A percentile compares a stretch with the other conserved stretches of the same genome.
Evolutionary conservation across 64 coral and sea anemone species (phyloP).

Genomic region (Anthopleura sola): DNA sequence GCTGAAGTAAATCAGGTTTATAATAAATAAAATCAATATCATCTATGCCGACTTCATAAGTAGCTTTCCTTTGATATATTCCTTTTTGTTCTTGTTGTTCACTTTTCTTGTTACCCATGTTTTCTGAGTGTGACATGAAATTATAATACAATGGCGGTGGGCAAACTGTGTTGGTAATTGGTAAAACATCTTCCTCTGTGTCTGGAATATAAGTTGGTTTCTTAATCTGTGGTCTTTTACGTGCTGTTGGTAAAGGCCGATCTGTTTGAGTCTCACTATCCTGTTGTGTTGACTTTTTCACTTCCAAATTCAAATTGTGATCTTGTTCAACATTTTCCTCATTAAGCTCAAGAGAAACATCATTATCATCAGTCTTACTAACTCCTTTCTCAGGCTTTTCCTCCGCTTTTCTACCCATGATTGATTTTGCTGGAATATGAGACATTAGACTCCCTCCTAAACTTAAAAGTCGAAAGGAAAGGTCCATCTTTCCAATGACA

Average conservation of each 20-base stretch:
- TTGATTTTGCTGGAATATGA: constrained; percentile 49
- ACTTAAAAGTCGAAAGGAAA: constrained; percentile 80
- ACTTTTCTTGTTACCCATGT: neutral
- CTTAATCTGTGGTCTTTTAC: neutral
- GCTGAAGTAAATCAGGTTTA: constrained; percentile 50
- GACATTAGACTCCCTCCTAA: constrained; percentile 73
- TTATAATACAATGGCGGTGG: constrained; percentile 85
- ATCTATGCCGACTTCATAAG: neutral
- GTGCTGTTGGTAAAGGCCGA: neutral
- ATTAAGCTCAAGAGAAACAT: neutral
- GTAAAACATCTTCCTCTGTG: constrained; percentile 33
- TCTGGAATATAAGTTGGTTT: neutral
- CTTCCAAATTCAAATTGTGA: neutral
- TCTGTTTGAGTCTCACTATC: constrained; percentile 63
- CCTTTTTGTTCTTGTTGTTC: neutral
- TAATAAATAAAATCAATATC: constrained; percentile 68
- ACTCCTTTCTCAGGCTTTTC: neutral
- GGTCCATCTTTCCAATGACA: constrained; percentile 57
- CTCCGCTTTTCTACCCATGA: neutral
- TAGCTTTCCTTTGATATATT: neutral
- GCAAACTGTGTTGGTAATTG: constrained; percentile 80
- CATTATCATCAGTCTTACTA: neutral
- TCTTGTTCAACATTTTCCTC: neutral
- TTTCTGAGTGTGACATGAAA: neutral
- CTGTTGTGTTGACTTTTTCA: constrained; percentile 6